Base-by-base conservation (phyloP, 2,113 vertebrate genomes). In the Cichladusa arquata region DNA sequence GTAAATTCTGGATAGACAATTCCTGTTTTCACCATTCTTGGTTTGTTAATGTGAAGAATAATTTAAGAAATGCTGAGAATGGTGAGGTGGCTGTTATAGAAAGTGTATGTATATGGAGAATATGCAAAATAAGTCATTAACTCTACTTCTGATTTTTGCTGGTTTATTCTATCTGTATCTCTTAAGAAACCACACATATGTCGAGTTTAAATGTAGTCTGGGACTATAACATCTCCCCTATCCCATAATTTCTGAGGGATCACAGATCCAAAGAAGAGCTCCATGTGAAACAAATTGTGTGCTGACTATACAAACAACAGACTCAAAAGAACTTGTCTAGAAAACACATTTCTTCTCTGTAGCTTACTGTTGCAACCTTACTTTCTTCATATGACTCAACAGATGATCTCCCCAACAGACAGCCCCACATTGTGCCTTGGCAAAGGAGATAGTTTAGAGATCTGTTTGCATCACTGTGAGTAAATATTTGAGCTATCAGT, bases 401-500 rank as follows among this genome's bases (percentile, higher is more conserved):
- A 92, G 79, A 93, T 66, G 45, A 87, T 73, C 42, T 62, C 60
- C 76, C 33, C 86, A 92, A 36, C 67, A 86, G 76, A 62, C 47
- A 93, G 48, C 5, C 23, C 53, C 58, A 88, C 3, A 3, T 4
- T 80, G 54, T 5, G 5, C 72, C 40, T 45, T 85, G 57, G 42
- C 72, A 93, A 92, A 70, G 45, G 67, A 80, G 67, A 3, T 45
- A 65, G 70, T 86, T 90, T 50, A 81, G 51, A 77, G 83, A 58
- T 81, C 61, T 92, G 36, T 72, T 87, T 88, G 66, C 62, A 61
- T 80, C 62, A 72, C 58, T 76, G 48, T n/a, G 51, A 90, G 72
- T 74, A 92, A 96, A 88, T 83, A 88, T 88, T 95, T 88, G 47
- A 87, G 58, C 71, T 88, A 81, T 54, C 34, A 71, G 34, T 71